phyloP scores from a whole-genome alignment of 2,113 vertebrate genomes.

The Trochalopteron elliotii region DNA sequence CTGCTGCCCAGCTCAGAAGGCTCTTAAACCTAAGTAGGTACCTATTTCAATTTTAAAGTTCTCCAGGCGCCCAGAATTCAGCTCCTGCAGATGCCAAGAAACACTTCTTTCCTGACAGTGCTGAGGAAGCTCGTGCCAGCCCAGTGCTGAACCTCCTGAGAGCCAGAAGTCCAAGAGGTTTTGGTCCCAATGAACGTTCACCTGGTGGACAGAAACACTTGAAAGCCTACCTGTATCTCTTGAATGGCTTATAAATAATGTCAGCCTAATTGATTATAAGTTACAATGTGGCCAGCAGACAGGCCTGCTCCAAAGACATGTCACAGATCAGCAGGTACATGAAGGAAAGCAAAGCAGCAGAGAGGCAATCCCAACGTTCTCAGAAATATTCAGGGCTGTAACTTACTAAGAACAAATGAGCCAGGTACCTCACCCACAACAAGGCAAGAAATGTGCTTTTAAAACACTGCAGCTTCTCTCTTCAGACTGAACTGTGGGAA shows the following conservation, averaged over 20 bases:
- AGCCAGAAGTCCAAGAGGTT: neutral
- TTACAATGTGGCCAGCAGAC: neutral
- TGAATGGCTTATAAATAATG: neutral
- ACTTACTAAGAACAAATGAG: neutral
- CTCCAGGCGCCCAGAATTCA: neutral
- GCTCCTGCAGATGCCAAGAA: neutral
- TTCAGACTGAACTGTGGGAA: neutral
- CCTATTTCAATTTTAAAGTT: slow-evolving; percentile 25
- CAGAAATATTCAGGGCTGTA: neutral
- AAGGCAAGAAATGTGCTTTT: neutral
- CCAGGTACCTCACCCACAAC: neutral
- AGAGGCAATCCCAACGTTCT: neutral
- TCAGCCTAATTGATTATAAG: neutral
- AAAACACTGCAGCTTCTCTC: neutral
- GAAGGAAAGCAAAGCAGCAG: accelerated
- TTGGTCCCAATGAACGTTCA: accelerated
- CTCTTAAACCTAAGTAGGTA: slow-evolving; percentile 35
- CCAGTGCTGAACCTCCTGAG: neutral
- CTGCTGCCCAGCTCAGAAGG: slow-evolving; percentile 3
- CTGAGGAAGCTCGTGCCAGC: accelerated
- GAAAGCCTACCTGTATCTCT: neutral
- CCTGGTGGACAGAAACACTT: neutral
- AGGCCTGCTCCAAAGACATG: neutral
- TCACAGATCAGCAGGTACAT: neutral
- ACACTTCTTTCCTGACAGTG: neutral